Percentiles rank a stretch among this genome's conserved stretches.
Evolutionary conservation across 1,140 invertebrate genomes (phyloP).

Genomic region (Palaemon carinicauda): DNA sequence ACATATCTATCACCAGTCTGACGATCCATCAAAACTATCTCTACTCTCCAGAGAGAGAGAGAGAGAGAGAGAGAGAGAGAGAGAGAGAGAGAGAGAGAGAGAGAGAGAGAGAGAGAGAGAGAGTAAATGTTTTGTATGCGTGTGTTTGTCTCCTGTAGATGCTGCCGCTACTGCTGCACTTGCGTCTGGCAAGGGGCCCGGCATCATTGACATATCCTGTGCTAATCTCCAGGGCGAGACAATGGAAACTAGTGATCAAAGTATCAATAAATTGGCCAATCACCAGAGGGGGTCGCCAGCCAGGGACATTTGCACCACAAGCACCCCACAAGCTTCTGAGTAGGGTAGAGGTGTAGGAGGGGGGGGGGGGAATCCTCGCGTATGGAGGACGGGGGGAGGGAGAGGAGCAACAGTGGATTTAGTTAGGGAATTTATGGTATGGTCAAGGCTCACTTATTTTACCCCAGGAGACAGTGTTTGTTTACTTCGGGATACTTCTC

Average conservation of each 20-base stretch:
- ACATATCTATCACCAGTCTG: no score
- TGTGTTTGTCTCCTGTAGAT: no score
- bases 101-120: no score
- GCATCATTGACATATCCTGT: conserved; percentile 46
- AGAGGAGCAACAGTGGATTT: not conserved
- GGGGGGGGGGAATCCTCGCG: no score
- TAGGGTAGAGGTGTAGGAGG: not conserved
- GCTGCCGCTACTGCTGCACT: not conserved
- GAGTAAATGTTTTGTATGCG: no score
- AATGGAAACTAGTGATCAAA: conserved; percentile 42
- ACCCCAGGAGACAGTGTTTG: conserved; percentile 3
- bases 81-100: no score
- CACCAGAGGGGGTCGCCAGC: conserved; percentile 36
- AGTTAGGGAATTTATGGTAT: conserved; percentile 17
- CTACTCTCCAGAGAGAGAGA: no score
- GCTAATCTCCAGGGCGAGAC: conserved; percentile 42
- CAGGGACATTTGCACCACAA: conserved; percentile 38
- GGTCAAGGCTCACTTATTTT: conserved; percentile 27
- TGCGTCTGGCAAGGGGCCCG: conserved; percentile 24
- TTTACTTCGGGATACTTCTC: conserved; percentile 8
- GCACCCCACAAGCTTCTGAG: not conserved
- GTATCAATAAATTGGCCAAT: conserved; percentile 45
- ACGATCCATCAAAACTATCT: no score
- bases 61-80: no score
- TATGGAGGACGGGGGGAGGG: not conserved